Percentiles rank a stretch among this genome's conserved stretches.
Conservation (phyloP, 2,797 vertebrate species). For the Masticophis lateralis region DNA sequence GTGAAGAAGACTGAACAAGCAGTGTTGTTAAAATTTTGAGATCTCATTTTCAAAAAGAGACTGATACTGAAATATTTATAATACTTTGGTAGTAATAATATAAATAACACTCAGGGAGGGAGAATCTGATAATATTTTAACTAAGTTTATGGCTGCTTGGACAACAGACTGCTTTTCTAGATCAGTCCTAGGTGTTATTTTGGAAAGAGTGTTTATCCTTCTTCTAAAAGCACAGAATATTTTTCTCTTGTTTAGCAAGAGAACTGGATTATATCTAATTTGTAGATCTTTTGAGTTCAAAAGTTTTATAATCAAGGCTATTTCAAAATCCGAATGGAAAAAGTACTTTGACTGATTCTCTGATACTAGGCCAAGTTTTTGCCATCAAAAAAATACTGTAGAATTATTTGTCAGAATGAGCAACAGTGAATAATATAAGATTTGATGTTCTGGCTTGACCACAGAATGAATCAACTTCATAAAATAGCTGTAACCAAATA, state of each 20-base stretch:
- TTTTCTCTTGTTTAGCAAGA: not conserved
- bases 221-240: not conserved
- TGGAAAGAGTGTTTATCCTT: not conserved
- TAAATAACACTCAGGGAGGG: not conserved
- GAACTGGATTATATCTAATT: slow-evolving; percentile 13
- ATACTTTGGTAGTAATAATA: not conserved
- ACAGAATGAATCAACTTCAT: slow-evolving; percentile 31
- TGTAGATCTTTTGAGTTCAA: slow-evolving; percentile 9
- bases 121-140: not conserved
- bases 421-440: slow-evolving; percentile 23
- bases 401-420: slow-evolving; percentile 20
- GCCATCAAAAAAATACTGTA: not conserved
- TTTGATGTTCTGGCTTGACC: slow-evolving; percentile 7
- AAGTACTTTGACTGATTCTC: not conserved
- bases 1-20: not conserved
- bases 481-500: slow-evolving; percentile 12
- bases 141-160: not conserved
- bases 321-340: slow-evolving; percentile 14
- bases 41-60: not conserved
- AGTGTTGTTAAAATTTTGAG: not conserved
- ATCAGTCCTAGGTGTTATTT: not conserved
- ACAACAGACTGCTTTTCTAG: not conserved
- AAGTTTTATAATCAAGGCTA: not conserved
- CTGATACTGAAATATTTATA: not conserved
- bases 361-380: slow-evolving; percentile 7